Evolutionary conservation across 2,797 vertebrate species (phyloP).

Genomic region (Crax fasciolata): DNA sequence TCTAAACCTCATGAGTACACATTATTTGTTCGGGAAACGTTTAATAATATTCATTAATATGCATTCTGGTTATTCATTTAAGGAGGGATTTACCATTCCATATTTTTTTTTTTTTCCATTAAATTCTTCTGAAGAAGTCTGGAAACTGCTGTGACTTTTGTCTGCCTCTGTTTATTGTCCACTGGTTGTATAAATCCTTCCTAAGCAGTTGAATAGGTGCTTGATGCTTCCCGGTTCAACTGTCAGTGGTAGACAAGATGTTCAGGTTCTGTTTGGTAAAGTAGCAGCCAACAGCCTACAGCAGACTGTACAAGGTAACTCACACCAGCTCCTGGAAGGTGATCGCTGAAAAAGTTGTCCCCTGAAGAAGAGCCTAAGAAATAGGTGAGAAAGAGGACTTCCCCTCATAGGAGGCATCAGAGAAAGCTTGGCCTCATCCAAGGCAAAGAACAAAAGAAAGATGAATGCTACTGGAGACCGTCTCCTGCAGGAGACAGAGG

Average conservation of each 20-base stretch:
- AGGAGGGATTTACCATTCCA: neutral
- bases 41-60: neutral
- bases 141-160: neutral
- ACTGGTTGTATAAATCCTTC: neutral
- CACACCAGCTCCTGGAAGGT: neutral
- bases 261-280: neutral
- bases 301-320: neutral
- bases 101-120: neutral
- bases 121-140: neutral
- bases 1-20: neutral
- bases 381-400: neutral
- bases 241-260: neutral
- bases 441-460: neutral
- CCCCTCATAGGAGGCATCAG: neutral
- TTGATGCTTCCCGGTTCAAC: neutral
- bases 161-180: neutral
- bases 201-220: neutral
- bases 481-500: accelerated
- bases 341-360: neutral
- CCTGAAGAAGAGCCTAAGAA: neutral
- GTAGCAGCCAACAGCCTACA: neutral
- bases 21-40: neutral
- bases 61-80: neutral
- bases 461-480: neutral
- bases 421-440: neutral